Base-by-base conservation (phyloP, 2,113 vertebrate genomes). In the Sphaerodactylus townsendi region DNA sequence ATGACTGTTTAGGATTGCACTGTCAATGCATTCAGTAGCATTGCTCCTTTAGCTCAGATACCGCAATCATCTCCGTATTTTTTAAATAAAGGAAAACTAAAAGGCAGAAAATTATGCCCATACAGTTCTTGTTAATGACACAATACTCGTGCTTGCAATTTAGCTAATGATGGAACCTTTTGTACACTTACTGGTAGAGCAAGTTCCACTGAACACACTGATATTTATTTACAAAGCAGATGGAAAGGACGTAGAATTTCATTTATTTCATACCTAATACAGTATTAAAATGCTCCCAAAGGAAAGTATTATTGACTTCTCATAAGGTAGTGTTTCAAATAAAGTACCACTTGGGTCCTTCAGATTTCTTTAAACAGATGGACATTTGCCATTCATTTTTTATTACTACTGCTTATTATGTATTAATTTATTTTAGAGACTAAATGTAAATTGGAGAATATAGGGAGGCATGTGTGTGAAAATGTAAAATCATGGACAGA, bases 1-100 rank as follows among this genome's bases (percentile, higher is more conserved):
- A 25, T 62, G 25, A 62, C 59, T 56, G 21, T 56, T 6, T 81
- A 56, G 53, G 53, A 56, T 56, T 56, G 53, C 85, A 39, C 11
- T 83, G 4, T 3, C 13, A 39, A 90, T 77, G 35, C 79, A 83
- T 68, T 71, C 46, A 78, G 17, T 83, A 85, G 8, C 46, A 75
- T 72, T 83, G 6, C 1, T 4, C 69, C 83, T 44, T 39, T 28
- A 69, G 33, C 39, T 71, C 77, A 65, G 65, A 89, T 85, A 89
- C 59, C 84, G 69, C 89, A 89, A 88, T 89, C 88, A 88, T 82
- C 37, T 74, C 77, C 79, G 48, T 13, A 17, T 30, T 72, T 39
- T 11, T 88, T 82, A 11, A 5, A 37, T 77, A 81, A 79, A 28
- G 3, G 84, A 64, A 84, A 80, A 84, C 85, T 70, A 76, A 82